Evolutionary conservation across 1,140 invertebrate genomes (phyloP), one percentile per base, ranked within the genome.

Genomic region (Lineus longissimus): DNA sequence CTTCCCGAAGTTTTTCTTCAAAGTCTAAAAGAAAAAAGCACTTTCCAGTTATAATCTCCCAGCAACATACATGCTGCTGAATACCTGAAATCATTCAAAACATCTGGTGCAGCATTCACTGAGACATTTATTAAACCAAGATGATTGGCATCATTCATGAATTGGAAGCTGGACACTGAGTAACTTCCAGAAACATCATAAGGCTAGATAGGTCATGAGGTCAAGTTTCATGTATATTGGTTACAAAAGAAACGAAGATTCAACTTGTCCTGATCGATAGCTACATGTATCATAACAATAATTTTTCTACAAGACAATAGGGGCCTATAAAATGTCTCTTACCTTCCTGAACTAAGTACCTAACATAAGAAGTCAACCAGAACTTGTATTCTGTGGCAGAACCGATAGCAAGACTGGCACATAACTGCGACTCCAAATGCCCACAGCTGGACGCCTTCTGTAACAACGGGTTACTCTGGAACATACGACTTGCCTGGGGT

Each of bases 311-410:
- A 88, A 79, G 77, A 73, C 82, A 63, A 60, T 43, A 30, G 13
- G 41, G 29, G 33, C n/a, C 4, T 9, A 59, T 41, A 33, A 64
- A 22, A 68, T 60, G 69, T 66, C 55, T 60, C 66, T 74, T 76
- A 90, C 90, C 91, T 85, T 92, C 88, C 60, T 89, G 87, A 22
- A 88, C 81, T 45, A 93, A 82, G 82, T 91, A 91, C 59, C 88
- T 83, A 40, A 90, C 87, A 17, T 90, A 86, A 17, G 87, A 86
- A 40, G 89, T 80, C 43, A 92, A 74, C 91, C 91, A 93, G 79
- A 91, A 89, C 59, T 86, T 82, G 73, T 91, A 94, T 81, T 94
- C 91, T 23, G 84, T 78, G 0, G 85, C 68, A 13, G 90, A 91
- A 0, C 87, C 82, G 15, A 94, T 80, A 33, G 87, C 85, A 65